Base-by-base conservation (phyloP, 2,888 invertebrate genomes). In the Dolomedes plantarius region DNA sequence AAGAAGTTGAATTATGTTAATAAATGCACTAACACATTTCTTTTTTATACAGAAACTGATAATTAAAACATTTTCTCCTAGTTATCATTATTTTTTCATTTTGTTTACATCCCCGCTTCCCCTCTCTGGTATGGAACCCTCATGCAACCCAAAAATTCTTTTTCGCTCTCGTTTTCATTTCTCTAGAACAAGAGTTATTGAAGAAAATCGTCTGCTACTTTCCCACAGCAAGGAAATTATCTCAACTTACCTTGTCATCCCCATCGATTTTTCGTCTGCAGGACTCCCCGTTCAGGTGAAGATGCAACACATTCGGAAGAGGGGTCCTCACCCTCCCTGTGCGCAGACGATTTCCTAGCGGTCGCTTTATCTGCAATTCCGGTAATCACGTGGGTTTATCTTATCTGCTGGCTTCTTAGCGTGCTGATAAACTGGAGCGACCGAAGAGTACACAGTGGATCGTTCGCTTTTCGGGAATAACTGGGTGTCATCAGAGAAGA, bases 191-290 rank as follows among this genome's bases (percentile, higher is more conserved):
- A n/a, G n/a, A n/a, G n/a, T n/a, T n/a, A 56, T 56, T 11, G 5
- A 56, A 56, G 56, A 23, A 56, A 56, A 23, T 56, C 56, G 56
- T 23, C 56, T 56, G 56, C 56, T 23, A 56, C 23, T 56, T 56
- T 23, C 46, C 16, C 2, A 16, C 41, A 46, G 19, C 2, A 23
- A 56, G 56, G 11, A 41, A 81, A 81, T 75, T 36, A 36, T 56
- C 13, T 39, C 39, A 78, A 71, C 79, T 82, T 76, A 82, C 82
- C 82, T 82, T 69, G 39, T n/a, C 32, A 64, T 71, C n/a, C 19
- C 36, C 46, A 29, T 82, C 73, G 82, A 82, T 82, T 82, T 82
- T 71, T 75, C 75, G 39, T 69, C 75, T 50, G 41, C 32, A 56
- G 64, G 50, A 31, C 39, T 62, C n/a, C 29, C 3, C 23, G 29